Evolutionary conservation across 2,888 invertebrate species (phyloP).

Genomic region (Dioctria rufipes): DNA sequence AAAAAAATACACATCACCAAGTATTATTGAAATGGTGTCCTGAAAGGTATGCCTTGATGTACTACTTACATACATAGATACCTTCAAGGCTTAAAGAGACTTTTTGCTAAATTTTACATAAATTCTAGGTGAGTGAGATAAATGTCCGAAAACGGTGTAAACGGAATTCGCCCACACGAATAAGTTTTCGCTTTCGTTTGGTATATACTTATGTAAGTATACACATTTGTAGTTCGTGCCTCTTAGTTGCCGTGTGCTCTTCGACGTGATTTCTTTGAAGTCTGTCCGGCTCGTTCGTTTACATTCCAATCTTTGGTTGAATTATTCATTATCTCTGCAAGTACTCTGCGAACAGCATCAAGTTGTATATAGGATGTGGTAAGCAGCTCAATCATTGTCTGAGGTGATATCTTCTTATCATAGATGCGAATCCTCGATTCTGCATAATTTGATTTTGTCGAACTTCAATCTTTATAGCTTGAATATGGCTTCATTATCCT

Average conservation of each 20-base stretch:
- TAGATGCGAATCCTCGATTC: background rate
- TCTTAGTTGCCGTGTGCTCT: background rate
- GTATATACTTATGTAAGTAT: background rate
- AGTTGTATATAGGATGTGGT: background rate
- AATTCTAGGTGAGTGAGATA: background rate
- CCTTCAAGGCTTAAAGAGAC: background rate
- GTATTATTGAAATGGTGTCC: too few relatives aligned
- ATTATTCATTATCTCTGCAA: conserved; percentile 3
- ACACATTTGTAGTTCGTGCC: too few relatives aligned
- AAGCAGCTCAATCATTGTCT: conserved; percentile 31
- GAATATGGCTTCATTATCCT: conserved; percentile 11
- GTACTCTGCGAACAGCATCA: background rate
- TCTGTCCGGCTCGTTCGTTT: background rate
- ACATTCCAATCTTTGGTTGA: background rate
- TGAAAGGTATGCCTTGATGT: too few relatives aligned
- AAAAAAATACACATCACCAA: too few relatives aligned
- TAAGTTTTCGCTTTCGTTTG: background rate
- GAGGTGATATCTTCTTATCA: conserved; percentile 17
- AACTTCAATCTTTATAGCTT: background rate
- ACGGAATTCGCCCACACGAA: background rate
- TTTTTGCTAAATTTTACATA: background rate
- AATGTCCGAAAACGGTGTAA: background rate
- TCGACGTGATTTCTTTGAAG: background rate
- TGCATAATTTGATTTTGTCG: conserved; percentile 8
- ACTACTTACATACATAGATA: background rate